These are phyloP conservation scores for Nasonia longicornis DNA, from an alignment of 1,140 invertebrate species.

Conservation along the genomic window DNA sequence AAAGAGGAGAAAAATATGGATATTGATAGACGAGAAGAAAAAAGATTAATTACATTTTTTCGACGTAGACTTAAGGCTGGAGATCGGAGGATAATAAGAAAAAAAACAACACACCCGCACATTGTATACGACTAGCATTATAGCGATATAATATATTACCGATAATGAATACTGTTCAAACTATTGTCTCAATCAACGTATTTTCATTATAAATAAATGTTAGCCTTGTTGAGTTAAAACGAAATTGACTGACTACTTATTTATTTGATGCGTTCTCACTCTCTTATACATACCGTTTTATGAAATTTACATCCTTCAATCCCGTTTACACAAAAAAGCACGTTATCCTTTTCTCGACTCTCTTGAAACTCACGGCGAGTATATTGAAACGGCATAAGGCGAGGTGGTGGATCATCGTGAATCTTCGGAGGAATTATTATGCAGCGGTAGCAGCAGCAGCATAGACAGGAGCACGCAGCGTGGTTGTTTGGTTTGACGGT, in stretches of 20 bases:
- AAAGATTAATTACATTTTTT: slow-evolving; percentile 38
- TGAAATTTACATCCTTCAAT: slow-evolving; percentile 29
- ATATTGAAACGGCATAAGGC: not conserved
- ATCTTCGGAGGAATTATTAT: not conserved
- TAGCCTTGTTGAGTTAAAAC: slow-evolving; percentile 71
- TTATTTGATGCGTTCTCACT: slow-evolving; percentile 48
- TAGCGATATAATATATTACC: slow-evolving; percentile 71
- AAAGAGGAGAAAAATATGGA: slow-evolving; percentile 27
- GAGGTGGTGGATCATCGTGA: not conserved
- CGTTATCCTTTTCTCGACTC: slow-evolving; percentile 27
- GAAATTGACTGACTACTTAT: slow-evolving; percentile 49
- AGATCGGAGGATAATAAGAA: slow-evolving; percentile 36
- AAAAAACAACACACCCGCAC: slow-evolving; percentile 62
- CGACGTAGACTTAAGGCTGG: slow-evolving; percentile 50
- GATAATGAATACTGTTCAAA: slow-evolving; percentile 69
- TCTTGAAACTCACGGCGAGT: not conserved
- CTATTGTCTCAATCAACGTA: slow-evolving; percentile 71
- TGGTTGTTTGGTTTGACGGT: not conserved
- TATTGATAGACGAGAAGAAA: slow-evolving; percentile 21
- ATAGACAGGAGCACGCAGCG: not conserved
- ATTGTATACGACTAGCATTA: slow-evolving; percentile 71
- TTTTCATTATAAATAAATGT: slow-evolving; percentile 72
- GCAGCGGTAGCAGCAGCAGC: not conserved
- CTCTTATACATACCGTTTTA: slow-evolving; percentile 45
- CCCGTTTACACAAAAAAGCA: slow-evolving; percentile 22